Percentiles rank a stretch among this genome's conserved stretches.
Evolutionary conservation across 2,797 vertebrate species (phyloP).

Genomic region (Falco biarmicus): DNA sequence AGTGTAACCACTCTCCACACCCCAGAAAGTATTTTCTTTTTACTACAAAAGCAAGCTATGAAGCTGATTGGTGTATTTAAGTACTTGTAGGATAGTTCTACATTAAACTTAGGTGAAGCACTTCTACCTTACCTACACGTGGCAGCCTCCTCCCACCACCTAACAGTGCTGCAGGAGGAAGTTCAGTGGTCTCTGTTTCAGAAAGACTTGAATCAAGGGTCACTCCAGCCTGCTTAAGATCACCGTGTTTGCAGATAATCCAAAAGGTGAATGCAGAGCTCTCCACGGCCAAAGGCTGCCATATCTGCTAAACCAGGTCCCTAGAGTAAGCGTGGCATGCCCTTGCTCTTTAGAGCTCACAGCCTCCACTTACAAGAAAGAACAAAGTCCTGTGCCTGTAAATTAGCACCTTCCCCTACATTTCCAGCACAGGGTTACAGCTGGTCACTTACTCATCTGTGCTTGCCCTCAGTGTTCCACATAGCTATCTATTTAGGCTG

Average conservation of each 20-base stretch:
- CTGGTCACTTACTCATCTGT: neutral
- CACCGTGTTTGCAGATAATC: neutral
- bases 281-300: neutral
- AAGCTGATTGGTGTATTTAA: neutral
- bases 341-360: neutral
- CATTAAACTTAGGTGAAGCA: neutral
- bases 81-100: neutral
- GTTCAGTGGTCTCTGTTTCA: neutral
- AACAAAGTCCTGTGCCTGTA: neutral
- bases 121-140: neutral
- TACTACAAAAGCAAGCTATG: neutral
- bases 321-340: neutral
- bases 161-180: neutral
- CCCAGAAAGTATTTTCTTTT: neutral
- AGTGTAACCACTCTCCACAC: neutral
- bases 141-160: neutral
- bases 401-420: neutral
- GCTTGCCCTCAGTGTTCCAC: neutral
- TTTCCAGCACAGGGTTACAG: neutral
- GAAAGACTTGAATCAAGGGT: neutral
- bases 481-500: slow-evolving; percentile 10
- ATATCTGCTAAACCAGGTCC: neutral
- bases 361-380: neutral
- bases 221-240: neutral
- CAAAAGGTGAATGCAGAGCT: neutral